Evolutionary conservation across 2,797 vertebrate genomes (phyloP).

Genomic region (Coendou prehensilis): DNA sequence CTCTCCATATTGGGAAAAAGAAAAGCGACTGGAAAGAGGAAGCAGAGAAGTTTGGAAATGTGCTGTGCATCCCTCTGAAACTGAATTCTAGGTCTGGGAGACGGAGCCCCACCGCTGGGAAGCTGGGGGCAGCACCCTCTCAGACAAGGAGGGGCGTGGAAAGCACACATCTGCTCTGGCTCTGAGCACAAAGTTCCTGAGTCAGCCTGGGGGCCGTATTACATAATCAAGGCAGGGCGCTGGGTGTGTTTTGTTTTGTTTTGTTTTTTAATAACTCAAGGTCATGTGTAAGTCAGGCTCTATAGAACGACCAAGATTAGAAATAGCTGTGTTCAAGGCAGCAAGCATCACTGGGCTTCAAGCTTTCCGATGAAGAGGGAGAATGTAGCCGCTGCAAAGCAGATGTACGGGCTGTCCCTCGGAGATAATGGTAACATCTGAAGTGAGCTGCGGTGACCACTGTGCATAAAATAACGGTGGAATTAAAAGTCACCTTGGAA

Average conservation of each 20-base stretch:
- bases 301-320: background rate
- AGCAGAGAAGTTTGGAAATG: background rate
- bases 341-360: background rate
- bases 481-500: conserved; percentile 75
- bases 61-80: background rate
- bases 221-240: conserved; percentile 40
- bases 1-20: conserved; percentile 8
- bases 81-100: background rate
- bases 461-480: conserved; percentile 62
- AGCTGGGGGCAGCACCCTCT: background rate
- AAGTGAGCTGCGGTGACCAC: conserved; percentile 55
- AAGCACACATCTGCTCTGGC: conserved; percentile 14
- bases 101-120: background rate
- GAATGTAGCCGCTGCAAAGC: conserved; percentile 18
- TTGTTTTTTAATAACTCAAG: conserved; percentile 47
- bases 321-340: conserved; percentile 47
- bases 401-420: conserved; percentile 18
- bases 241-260: background rate
- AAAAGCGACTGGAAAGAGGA: background rate
- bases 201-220: conserved; percentile 31
- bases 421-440: conserved; percentile 58
- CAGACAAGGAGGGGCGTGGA: background rate
- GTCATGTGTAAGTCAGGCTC: conserved; percentile 64
- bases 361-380: background rate
- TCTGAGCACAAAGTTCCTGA: conserved; percentile 41